A percentile compares a stretch with the other conserved stretches of the same genome.
These are phyloP conservation scores for Aramus guarauna DNA, from an alignment of 2,113 vertebrate species.

Conservation along the genomic window DNA sequence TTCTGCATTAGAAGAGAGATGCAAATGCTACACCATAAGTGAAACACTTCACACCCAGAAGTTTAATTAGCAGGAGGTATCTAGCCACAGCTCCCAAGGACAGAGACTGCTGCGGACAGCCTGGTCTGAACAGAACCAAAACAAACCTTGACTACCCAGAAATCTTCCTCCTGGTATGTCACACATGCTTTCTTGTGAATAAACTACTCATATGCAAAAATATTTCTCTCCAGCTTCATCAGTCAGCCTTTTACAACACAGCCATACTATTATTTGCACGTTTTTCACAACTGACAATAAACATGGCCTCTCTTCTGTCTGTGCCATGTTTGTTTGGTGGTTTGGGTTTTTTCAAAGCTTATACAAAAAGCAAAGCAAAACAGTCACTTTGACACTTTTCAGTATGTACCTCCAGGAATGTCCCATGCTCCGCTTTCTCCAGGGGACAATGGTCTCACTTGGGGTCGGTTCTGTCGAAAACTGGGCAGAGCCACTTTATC, in stretches of 20 bases:
- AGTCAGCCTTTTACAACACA: not conserved
- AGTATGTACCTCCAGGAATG: constrained; percentile 91
- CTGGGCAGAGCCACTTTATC: constrained; percentile 94
- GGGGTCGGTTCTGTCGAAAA: constrained; percentile 88
- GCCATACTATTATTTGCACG: not conserved
- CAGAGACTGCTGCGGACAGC: not conserved
- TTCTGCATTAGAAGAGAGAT: not conserved
- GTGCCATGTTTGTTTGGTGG: accelerated
- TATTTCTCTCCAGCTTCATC: not conserved
- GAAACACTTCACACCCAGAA: not conserved
- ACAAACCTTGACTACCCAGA: not conserved
- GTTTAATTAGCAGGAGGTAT: not conserved
- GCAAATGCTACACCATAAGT: not conserved
- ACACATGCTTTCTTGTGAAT: not conserved
- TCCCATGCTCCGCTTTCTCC: constrained; percentile 98
- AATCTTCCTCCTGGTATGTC: not conserved
- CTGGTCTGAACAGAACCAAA: not conserved
- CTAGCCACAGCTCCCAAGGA: not conserved
- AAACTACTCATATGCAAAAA: not conserved
- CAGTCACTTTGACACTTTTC: not conserved
- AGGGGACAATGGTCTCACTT: constrained; percentile 94
- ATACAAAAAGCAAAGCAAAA: not conserved
- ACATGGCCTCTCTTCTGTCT: not conserved
- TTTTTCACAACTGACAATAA: not conserved
- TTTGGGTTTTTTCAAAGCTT: not conserved